These are phyloP conservation scores for Oryzias curvinotus DNA, from an alignment of 2,113 vertebrate genomes.

Conservation along the genomic window DNA sequence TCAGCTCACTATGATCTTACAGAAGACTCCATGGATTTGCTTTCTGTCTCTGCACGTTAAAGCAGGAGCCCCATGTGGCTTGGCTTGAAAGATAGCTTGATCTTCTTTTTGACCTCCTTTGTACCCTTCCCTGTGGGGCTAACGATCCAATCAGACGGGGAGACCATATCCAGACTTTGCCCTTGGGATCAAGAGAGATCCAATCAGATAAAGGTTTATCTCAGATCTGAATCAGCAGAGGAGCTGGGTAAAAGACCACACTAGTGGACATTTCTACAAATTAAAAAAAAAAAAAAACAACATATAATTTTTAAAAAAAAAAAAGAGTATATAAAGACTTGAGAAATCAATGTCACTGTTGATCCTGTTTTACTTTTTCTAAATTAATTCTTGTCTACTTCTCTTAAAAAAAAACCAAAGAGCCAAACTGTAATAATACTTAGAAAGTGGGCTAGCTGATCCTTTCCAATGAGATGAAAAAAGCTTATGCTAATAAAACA, in stretches of 20 bases:
- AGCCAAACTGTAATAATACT: too few relatives aligned
- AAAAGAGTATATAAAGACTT: conserved; percentile 1
- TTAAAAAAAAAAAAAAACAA: conserved; percentile 22
- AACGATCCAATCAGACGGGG: conserved; percentile 73
- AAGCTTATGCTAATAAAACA: too few relatives aligned
- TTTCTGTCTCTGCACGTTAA: conserved; percentile 31
- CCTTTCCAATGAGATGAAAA: too few relatives aligned
- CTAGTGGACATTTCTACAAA: conserved; percentile 25
- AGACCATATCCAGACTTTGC: conserved; percentile 72
- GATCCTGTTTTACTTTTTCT: too few relatives aligned
- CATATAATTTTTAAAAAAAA: neutral
- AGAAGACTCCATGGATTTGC: conserved; percentile 42
- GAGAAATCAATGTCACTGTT: too few relatives aligned
- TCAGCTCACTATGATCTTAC: conserved; percentile 48
- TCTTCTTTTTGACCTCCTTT: conserved; percentile 67
- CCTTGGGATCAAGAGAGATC: conserved; percentile 62
- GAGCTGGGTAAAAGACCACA: conserved; percentile 39
- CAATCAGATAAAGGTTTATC: conserved; percentile 72
- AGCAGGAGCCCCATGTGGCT: conserved; percentile 34
- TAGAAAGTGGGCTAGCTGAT: too few relatives aligned
- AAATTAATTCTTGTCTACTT: too few relatives aligned
- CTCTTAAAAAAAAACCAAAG: too few relatives aligned
- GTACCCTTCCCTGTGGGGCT: conserved; percentile 69
- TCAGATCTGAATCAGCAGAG: conserved; percentile 66
- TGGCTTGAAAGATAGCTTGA: conserved; percentile 48